phyloP scores from a whole-genome alignment of 1,140 invertebrate genomes.

The Papilio polytes region DNA sequence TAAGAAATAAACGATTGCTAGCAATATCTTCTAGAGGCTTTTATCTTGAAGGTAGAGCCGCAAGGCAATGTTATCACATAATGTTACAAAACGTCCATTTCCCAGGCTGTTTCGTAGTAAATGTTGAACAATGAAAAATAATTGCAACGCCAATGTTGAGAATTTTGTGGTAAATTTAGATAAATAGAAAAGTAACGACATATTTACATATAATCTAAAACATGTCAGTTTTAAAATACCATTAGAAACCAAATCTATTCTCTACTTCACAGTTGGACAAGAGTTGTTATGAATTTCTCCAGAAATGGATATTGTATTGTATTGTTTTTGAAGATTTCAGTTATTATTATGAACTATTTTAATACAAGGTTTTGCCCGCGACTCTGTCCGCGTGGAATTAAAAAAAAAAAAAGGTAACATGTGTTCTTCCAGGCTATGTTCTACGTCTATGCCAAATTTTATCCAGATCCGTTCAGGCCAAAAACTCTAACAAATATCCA shows the following conservation, averaged over 20 bases:
- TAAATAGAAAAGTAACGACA: not conserved
- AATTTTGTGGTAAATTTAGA: not conserved
- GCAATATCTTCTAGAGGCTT: not conserved
- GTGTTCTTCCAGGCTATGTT: no score
- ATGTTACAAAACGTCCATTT: slow-evolving; percentile 3
- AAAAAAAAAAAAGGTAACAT: no score
- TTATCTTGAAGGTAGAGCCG: not conserved
- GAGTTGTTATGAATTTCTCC: no score
- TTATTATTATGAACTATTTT: no score
- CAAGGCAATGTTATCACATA: not conserved
- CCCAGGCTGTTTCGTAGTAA: slow-evolving; percentile 23
- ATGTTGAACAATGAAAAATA: slow-evolving; percentile 20
- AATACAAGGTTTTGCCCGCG: no score
- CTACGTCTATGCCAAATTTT: no score
- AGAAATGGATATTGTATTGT: no score
- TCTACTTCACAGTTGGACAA: not conserved
- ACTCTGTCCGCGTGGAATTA: no score
- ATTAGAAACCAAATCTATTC: not conserved
- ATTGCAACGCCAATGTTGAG: slow-evolving; percentile 4
- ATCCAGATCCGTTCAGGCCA: no score
- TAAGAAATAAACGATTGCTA: not conserved
- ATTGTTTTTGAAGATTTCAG: no score
- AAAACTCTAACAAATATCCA: no score
- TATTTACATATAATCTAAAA: not conserved
- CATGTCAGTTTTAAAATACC: no score